These are phyloP conservation scores for Bostrychus sinensis DNA, from an alignment of 2,113 vertebrate genomes.

Conservation along the genomic window DNA sequence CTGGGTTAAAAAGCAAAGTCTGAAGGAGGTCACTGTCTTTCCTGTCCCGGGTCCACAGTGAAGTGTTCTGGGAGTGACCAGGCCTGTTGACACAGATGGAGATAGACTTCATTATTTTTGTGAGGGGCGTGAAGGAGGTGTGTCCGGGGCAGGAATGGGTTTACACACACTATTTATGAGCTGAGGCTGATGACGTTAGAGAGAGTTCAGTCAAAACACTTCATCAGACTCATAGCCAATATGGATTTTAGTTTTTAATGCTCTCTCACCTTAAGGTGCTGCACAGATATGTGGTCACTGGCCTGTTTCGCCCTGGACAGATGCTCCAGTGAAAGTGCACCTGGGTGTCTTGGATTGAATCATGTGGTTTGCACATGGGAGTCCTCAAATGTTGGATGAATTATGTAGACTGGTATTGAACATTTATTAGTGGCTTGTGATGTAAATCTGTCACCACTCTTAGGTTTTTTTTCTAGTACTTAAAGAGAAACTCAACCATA, in stretches of 20 bases:
- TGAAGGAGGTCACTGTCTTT: slow-evolving; percentile 24
- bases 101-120: slow-evolving; percentile 78
- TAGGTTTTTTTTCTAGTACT: too few species aligned
- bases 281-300: background rate
- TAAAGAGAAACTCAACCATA: too few species aligned
- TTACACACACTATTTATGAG: slow-evolving; percentile 72
- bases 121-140: slow-evolving; percentile 67
- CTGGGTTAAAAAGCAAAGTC: too few species aligned
- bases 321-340: background rate
- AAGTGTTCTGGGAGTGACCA: slow-evolving; percentile 26
- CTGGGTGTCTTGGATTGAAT: background rate
- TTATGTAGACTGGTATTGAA: too few species aligned
- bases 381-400: background rate
- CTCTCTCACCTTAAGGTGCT: background rate
- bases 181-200: slow-evolving; percentile 41
- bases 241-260: background rate
- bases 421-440: too few species aligned
- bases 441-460: too few species aligned
- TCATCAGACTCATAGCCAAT: slow-evolving; percentile 21
- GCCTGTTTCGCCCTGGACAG: background rate
- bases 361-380: background rate
- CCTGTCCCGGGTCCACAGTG: slow-evolving; percentile 18
- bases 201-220: slow-evolving; percentile 51
- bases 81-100: slow-evolving; percentile 81
- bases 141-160: slow-evolving; percentile 56